Percentiles rank a stretch among this genome's conserved stretches.
Evolutionary conservation across 2,888 invertebrate species (phyloP).

Genomic region (Philhelius pedissequus): DNA sequence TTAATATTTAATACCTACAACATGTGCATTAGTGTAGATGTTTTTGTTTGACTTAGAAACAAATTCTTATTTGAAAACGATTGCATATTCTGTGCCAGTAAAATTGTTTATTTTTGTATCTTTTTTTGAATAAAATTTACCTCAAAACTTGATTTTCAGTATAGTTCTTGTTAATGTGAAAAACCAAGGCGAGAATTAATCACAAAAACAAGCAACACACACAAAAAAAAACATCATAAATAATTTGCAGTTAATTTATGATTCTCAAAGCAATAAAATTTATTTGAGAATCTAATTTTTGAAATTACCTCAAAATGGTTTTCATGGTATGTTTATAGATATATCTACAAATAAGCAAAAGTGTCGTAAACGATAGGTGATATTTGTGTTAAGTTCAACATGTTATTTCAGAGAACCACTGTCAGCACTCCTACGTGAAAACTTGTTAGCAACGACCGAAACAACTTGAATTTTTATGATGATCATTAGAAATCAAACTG

Average conservation of each 20-base stretch:
- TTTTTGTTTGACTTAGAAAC: background rate
- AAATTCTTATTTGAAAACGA: background rate
- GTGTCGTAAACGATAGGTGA: background rate
- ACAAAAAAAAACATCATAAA: constrained; percentile 21
- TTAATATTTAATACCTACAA: background rate
- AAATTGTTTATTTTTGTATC: background rate
- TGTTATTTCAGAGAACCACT: background rate
- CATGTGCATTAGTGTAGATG: background rate
- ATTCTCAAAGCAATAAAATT: constrained; percentile 38
- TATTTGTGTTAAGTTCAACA: background rate
- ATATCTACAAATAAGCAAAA: background rate
- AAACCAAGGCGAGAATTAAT: constrained; percentile 19
- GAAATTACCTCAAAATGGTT: background rate
- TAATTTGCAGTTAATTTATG: background rate
- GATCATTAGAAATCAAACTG: background rate
- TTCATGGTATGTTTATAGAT: too few species aligned
- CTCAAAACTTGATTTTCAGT: constrained; percentile 3
- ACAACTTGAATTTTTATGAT: background rate
- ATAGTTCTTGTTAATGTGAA: constrained; percentile 27
- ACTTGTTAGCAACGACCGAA: background rate
- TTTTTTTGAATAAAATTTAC: background rate
- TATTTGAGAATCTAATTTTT: constrained; percentile 15
- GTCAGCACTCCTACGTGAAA: background rate
- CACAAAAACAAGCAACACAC: background rate
- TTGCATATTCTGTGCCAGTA: constrained; percentile 11